Evolutionary conservation across 2,113 vertebrate genomes (phyloP).

Genomic region (Thalassoma bifasciatum): DNA sequence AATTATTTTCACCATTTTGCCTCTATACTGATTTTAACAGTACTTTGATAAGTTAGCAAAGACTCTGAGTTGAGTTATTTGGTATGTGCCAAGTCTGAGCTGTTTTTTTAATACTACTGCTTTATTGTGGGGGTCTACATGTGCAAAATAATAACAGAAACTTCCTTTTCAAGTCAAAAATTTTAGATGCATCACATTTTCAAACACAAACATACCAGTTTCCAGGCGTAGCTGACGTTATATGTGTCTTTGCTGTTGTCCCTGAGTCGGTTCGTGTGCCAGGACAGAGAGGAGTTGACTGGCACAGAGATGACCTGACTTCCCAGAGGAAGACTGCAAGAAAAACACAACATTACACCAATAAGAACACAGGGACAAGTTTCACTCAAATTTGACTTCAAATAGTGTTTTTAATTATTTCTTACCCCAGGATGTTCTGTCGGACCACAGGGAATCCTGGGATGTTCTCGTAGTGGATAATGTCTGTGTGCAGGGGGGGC

Average conservation of each 20-base stretch:
- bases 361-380: neutral
- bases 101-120: no score
- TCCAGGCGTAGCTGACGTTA: slow-evolving; percentile 99
- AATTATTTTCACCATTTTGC: no score
- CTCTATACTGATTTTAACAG: no score
- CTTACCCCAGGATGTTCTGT: slow-evolving; percentile 96
- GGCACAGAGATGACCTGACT: slow-evolving; percentile 96
- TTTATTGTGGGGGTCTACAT: no score
- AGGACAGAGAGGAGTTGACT: slow-evolving; percentile 95
- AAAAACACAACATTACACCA: neutral
- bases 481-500: slow-evolving; percentile 95
- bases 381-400: neutral
- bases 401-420: neutral
- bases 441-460: slow-evolving; percentile 92
- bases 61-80: no score
- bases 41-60: no score
- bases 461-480: slow-evolving; percentile 98
- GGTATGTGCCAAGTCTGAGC: no score
- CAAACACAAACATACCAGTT: slow-evolving; percentile 86
- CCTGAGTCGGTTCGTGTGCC: slow-evolving; percentile 95
- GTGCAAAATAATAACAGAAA: no score
- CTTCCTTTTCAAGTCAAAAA: no score
- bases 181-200: no score
- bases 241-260: slow-evolving; percentile 92
- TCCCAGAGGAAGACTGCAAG: slow-evolving; percentile 93